phyloP scores from a whole-genome alignment of 2,113 vertebrate species.

The Paramisgurnus dabryanus region DNA sequence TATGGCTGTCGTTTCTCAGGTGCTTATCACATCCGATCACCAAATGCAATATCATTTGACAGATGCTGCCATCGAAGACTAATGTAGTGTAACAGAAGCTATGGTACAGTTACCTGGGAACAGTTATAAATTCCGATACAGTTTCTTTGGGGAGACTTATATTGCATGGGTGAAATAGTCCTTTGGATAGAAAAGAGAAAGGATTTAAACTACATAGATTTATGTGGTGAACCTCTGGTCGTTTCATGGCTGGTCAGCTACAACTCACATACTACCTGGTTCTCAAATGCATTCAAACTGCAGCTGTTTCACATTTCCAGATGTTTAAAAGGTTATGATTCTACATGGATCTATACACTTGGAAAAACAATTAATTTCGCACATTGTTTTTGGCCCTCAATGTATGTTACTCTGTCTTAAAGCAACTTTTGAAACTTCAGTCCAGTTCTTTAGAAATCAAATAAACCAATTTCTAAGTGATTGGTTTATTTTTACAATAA shows the following conservation, averaged over 20 bases:
- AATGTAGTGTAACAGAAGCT: conserved; percentile 49
- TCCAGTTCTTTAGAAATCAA: background rate
- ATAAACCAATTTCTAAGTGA: no score
- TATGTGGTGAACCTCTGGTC: background rate
- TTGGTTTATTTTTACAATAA: no score
- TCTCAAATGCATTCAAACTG: conserved; percentile 1
- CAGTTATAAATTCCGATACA: conserved; percentile 51
- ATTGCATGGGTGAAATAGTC: background rate
- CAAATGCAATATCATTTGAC: conserved; percentile 12
- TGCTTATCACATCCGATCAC: conserved; percentile 24
- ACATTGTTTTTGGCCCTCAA: background rate
- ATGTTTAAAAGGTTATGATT: background rate
- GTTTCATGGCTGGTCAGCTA: background rate
- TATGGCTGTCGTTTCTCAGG: conserved; percentile 27
- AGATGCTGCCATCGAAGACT: conserved; percentile 40
- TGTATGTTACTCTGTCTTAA: background rate
- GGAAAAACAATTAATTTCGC: background rate
- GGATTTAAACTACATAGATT: background rate
- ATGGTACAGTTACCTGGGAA: conserved; percentile 58
- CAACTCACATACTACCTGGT: background rate
- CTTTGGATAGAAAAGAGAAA: background rate
- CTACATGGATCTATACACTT: background rate
- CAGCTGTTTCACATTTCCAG: background rate
- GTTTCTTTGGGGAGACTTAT: conserved; percentile 27
- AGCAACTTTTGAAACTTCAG: background rate